Evolutionary conservation across 2,113 vertebrate species (phyloP).

Genomic region (Carettochelys insculpta): DNA sequence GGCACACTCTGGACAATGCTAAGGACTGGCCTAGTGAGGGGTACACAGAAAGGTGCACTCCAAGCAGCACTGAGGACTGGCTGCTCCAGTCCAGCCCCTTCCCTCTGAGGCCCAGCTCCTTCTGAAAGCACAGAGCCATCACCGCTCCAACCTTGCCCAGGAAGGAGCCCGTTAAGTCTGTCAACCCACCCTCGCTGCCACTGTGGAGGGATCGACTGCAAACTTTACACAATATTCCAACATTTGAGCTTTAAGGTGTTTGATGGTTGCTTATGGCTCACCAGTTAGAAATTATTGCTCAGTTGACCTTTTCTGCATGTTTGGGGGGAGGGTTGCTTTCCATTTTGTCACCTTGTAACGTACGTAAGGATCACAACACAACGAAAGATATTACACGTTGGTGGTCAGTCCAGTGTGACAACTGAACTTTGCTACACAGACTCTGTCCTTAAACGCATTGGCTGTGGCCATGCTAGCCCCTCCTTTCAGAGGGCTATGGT

Average conservation of each 20-base stretch:
- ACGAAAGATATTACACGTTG: not conserved
- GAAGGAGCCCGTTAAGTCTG: too few species aligned
- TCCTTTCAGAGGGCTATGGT: too few species aligned
- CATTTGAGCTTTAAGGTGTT: not conserved
- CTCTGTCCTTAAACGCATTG: fast-evolving
- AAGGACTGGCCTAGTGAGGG: too few species aligned
- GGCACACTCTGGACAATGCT: too few species aligned
- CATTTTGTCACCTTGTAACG: fast-evolving
- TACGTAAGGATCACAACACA: not conserved
- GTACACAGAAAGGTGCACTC: too few species aligned
- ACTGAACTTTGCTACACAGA: not conserved
- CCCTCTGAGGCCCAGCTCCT: too few species aligned
- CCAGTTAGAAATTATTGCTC: not conserved
- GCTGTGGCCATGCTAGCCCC: too few species aligned
- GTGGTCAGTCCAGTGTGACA: not conserved
- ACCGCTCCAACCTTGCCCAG: too few species aligned
- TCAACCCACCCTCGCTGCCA: too few species aligned
- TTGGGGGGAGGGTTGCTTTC: not conserved
- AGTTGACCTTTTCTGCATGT: not conserved
- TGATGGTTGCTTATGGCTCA: not conserved
- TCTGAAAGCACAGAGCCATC: too few species aligned
- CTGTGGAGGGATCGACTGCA: not conserved
- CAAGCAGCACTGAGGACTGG: too few species aligned
- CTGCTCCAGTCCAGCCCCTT: too few species aligned
- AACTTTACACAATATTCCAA: not conserved